Evolutionary conservation across 2,797 vertebrate species (phyloP).

Genomic region (Chelonia mydas): DNA sequence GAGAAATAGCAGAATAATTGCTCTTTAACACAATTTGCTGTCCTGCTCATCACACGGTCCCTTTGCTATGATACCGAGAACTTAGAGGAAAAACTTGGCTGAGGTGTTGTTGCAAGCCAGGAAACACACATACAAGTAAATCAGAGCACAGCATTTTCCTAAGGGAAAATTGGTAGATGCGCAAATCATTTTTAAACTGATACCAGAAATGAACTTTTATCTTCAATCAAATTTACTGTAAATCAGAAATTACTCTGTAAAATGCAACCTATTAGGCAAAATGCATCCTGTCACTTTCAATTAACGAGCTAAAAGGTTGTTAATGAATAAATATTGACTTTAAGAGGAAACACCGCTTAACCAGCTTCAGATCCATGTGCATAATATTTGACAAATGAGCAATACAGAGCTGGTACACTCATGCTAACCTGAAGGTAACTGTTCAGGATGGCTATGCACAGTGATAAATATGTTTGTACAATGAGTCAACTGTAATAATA

Average conservation of each 20-base stretch:
- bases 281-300: slow-evolving; percentile 77
- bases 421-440: slow-evolving; percentile 59
- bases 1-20: slow-evolving; percentile 56
- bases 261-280: slow-evolving; percentile 73
- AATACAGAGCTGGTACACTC: slow-evolving; percentile 43
- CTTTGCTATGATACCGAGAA: slow-evolving; percentile 39
- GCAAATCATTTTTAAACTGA: slow-evolving; percentile 52
- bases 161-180: slow-evolving; percentile 22
- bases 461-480: rapidly evolving
- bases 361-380: slow-evolving; percentile 69
- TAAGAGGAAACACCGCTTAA: slow-evolving; percentile 78
- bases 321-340: slow-evolving; percentile 84
- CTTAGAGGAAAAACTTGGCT: slow-evolving; percentile 23
- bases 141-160: slow-evolving; percentile 22
- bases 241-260: slow-evolving; percentile 74
- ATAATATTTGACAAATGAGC: slow-evolving; percentile 79
- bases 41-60: slow-evolving; percentile 39
- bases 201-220: slow-evolving; percentile 72
- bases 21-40: slow-evolving; percentile 50
- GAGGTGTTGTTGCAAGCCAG: slow-evolving; percentile 36
- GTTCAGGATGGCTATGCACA: slow-evolving; percentile 4
- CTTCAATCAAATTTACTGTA: slow-evolving; percentile 76
- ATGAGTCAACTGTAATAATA: neutral
- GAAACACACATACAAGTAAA: neutral
- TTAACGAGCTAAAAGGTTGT: slow-evolving; percentile 78